phyloP scores from a whole-genome alignment of 2,888 invertebrate species.

The Junonia oenone region DNA sequence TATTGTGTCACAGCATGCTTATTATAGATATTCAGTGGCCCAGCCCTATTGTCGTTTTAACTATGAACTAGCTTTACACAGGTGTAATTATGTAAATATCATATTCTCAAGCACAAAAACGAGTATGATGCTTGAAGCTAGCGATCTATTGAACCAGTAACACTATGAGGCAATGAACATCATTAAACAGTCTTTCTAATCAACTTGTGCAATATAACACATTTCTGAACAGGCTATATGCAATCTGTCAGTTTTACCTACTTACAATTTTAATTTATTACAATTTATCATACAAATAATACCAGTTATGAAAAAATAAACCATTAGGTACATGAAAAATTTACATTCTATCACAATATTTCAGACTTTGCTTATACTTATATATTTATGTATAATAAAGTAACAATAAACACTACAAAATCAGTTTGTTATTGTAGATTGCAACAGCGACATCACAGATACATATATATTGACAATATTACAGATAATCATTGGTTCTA shows the following conservation, averaged over 20 bases:
- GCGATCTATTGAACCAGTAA: neutral
- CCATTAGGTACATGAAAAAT: conserved; percentile 48
- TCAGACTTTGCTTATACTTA: conserved; percentile 56
- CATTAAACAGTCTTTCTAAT: conserved; percentile 17
- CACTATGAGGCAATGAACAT: conserved; percentile 9
- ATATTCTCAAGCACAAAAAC: conserved; percentile 8
- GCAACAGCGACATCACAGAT: conserved; percentile 50
- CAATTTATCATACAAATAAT: conserved; percentile 30
- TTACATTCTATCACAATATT: conserved; percentile 55
- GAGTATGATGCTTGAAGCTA: conserved; percentile 10
- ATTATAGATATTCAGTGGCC: neutral
- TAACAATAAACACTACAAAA: conserved; percentile 42
- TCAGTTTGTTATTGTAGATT: conserved; percentile 31
- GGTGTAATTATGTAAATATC: conserved; percentile 1
- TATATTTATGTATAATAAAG: conserved; percentile 34
- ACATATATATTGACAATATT: conserved; percentile 32
- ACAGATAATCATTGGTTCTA: conserved; percentile 6
- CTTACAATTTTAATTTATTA: conserved; percentile 30
- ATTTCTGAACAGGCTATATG: conserved; percentile 12
- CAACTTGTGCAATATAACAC: conserved; percentile 7
- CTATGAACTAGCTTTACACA: conserved; percentile 4
- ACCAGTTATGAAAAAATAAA: conserved; percentile 36
- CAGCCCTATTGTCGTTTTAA: conserved; percentile 15
- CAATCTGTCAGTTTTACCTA: conserved; percentile 12
- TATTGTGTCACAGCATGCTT: conserved; percentile 8